Conservation (phyloP, 2,797 vertebrate genomes). For the Myotis pilosus region DNA sequence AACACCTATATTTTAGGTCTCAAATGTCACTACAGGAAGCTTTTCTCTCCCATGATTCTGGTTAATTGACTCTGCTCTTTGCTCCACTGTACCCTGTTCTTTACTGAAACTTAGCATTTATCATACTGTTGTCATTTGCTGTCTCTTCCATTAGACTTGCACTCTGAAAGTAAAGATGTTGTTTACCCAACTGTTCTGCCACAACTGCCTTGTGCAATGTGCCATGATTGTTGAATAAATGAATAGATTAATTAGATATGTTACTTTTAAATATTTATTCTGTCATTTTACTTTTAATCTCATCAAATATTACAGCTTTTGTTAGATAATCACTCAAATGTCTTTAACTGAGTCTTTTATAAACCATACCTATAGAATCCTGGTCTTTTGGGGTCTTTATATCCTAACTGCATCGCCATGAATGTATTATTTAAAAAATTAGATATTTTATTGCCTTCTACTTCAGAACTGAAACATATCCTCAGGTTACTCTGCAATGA, state of each 20-base stretch:
- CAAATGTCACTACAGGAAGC: background rate
- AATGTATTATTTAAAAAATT: slow-evolving; percentile 18
- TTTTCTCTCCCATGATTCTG: background rate
- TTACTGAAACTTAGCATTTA: background rate
- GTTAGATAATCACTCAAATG: background rate
- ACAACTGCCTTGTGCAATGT: background rate
- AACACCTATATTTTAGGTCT: background rate
- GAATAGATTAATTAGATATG: background rate
- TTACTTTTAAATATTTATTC: slow-evolving; percentile 1
- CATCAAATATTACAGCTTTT: background rate
- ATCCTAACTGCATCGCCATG: background rate
- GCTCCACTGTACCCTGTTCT: background rate
- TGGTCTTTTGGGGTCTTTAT: background rate
- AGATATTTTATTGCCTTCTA: background rate
- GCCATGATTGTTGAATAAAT: background rate
- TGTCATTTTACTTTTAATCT: slow-evolving; percentile 10
- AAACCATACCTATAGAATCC: background rate
- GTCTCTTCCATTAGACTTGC: background rate
- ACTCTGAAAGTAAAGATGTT: background rate
- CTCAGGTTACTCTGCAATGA: background rate
- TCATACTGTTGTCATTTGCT: background rate
- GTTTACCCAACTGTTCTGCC: background rate
- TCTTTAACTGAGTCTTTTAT: slow-evolving; percentile 11
- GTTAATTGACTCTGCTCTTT: background rate
- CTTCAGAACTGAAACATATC: background rate